Percentiles rank a stretch among this genome's conserved stretches.
These are phyloP conservation scores for Drosophila sordidapex DNA, from an alignment of 2,888 invertebrate species.

Conservation along the genomic window DNA sequence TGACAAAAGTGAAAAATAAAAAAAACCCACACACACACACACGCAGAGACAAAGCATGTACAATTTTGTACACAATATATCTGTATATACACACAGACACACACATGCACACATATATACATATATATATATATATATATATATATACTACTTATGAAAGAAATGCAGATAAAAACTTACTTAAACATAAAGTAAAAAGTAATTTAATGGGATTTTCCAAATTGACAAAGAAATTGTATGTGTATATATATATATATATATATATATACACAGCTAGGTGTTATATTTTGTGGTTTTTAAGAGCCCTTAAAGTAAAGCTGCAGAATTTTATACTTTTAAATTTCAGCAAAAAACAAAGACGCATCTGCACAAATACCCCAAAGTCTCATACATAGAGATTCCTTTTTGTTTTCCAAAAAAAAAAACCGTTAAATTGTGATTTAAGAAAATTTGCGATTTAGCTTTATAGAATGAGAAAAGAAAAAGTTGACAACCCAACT, in stretches of 20 bases:
- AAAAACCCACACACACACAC: slow-evolving; percentile 18
- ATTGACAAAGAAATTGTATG: background rate
- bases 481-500: background rate
- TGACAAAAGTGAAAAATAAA: slow-evolving; percentile 54
- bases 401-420: too few relatives aligned
- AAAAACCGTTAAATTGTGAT: background rate
- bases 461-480: background rate
- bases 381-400: background rate
- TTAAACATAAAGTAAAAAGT: slow-evolving; percentile 6
- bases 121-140: background rate
- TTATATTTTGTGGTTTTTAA: background rate
- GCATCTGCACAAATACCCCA: background rate
- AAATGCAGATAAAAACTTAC: slow-evolving; percentile 7
- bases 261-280: background rate
- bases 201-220: background rate
- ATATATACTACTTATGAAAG: slow-evolving; percentile 4
- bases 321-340: background rate
- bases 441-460: background rate
- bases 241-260: background rate
- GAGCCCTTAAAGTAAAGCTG: background rate
- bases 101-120: background rate
- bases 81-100: slow-evolving; percentile 6
- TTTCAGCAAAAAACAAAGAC: background rate
- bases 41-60: slow-evolving; percentile 29
- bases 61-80: slow-evolving; percentile 51